Evolutionary conservation across 2,888 invertebrate genomes (phyloP).

Genomic region (Bugula neritina): DNA sequence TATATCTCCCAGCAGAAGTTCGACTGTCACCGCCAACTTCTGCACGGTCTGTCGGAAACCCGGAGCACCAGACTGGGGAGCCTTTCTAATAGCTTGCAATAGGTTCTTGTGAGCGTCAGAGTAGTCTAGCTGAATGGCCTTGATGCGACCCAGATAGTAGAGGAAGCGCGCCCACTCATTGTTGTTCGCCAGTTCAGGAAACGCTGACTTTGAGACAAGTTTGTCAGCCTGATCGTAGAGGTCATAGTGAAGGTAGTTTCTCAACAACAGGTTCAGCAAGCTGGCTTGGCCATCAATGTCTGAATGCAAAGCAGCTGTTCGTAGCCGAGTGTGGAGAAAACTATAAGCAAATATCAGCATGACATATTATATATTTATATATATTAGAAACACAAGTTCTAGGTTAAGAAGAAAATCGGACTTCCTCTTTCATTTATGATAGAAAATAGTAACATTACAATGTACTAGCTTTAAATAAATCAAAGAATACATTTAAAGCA

Average conservation of each 20-base stretch:
- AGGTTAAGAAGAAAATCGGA: too few species aligned
- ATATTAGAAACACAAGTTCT: too few species aligned
- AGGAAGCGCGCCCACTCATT: constrained; percentile 98
- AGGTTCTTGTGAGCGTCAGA: constrained; percentile 94
- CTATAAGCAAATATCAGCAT: constrained; percentile 42
- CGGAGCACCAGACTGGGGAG: constrained; percentile 94
- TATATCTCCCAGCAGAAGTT: constrained; percentile 89
- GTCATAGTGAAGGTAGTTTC: constrained; percentile 91
- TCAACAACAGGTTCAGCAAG: constrained; percentile 84
- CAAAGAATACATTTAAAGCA: too few species aligned
- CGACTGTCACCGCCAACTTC: constrained; percentile 88
- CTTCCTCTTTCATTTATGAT: too few species aligned
- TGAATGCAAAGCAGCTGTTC: constrained; percentile 89
- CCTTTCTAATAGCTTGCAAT: constrained; percentile 84
- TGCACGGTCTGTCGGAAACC: constrained; percentile 96
- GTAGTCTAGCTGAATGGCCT: constrained; percentile 95
- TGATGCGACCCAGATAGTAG: constrained; percentile 90
- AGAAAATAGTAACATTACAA: too few species aligned
- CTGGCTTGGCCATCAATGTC: constrained; percentile 97
- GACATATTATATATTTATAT: too few species aligned
- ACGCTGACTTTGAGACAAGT: constrained; percentile 89
- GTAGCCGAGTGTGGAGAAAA: constrained; percentile 75
- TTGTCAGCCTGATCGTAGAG: constrained; percentile 95
- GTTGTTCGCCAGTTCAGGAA: constrained; percentile 93
- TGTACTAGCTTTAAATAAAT: too few species aligned